A percentile compares a stretch with the other conserved stretches of the same genome.
These are phyloP conservation scores for Phoeniculus purpureus DNA, from an alignment of 2,797 vertebrate genomes.

Conservation along the genomic window DNA sequence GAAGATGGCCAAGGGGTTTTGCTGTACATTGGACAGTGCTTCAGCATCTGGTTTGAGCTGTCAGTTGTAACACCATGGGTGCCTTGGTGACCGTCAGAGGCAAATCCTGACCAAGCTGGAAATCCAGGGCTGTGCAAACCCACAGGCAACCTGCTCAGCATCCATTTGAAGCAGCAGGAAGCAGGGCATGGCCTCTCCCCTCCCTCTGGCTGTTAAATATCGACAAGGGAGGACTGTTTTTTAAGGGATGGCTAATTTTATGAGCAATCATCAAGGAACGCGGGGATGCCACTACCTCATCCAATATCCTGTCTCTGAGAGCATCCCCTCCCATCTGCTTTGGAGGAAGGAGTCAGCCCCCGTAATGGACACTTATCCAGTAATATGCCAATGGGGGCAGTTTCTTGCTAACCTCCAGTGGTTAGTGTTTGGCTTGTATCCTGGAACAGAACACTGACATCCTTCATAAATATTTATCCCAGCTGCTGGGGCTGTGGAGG, in stretches of 20 bases:
- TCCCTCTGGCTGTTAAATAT: conserved; percentile 25
- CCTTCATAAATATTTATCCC: conserved; percentile 69
- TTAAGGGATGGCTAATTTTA: conserved; percentile 52
- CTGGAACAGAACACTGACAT: conserved; percentile 59
- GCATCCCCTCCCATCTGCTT: conserved; percentile 52
- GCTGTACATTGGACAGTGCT: accelerated
- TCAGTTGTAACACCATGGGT: accelerated
- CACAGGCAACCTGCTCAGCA: background rate
- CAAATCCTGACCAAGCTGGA: background rate
- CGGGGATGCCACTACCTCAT: conserved; percentile 36
- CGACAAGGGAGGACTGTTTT: conserved; percentile 45
- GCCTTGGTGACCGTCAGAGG: accelerated
- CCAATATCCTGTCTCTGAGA: conserved; percentile 69
- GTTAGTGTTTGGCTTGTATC: conserved; percentile 36
- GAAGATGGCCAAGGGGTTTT: background rate
- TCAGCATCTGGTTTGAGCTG: accelerated
- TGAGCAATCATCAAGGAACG: conserved; percentile 52
- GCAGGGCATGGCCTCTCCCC: background rate
- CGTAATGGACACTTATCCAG: conserved; percentile 72
- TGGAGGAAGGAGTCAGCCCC: conserved; percentile 55
- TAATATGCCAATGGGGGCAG: conserved; percentile 65
- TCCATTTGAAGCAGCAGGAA: background rate
- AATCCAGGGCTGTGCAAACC: background rate
- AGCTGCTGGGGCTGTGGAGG: background rate
- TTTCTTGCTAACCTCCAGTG: conserved; percentile 63